phyloP scores from a whole-genome alignment of 2,888 invertebrate genomes.

The Polylopha cassiicola region DNA sequence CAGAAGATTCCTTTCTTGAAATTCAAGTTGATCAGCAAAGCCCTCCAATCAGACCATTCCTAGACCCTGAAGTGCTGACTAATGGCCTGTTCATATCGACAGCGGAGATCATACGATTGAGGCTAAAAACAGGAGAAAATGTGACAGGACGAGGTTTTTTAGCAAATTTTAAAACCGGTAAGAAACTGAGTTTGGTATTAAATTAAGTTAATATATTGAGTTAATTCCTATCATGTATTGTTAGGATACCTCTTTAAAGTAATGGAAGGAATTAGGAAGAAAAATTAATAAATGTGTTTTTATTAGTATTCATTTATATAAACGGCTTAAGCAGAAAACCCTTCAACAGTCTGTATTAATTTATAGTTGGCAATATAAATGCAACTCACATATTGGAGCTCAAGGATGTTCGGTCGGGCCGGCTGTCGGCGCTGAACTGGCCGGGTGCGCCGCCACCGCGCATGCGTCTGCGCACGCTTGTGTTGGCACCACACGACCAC shows the following conservation, averaged over 20 bases:
- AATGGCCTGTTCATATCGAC: constrained; percentile 82
- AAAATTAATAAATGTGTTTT: no score
- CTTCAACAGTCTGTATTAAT: no score
- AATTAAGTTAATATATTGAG: constrained; percentile 1
- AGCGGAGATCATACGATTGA: constrained; percentile 79
- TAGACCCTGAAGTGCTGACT: constrained; percentile 72
- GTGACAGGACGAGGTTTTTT: constrained; percentile 82
- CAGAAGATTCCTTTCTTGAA: constrained; percentile 68
- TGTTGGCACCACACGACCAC: constrained; percentile 56
- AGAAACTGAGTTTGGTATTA: constrained; percentile 27
- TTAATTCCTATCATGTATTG: no score
- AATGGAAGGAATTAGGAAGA: no score
- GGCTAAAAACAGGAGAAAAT: constrained; percentile 79
- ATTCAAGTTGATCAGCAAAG: constrained; percentile 77
- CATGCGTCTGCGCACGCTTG: constrained; percentile 40
- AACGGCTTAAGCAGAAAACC: no score
- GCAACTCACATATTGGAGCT: constrained; percentile 51
- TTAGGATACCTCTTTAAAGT: no score
- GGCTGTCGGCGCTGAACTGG: constrained; percentile 57
- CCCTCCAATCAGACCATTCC: constrained; percentile 76
- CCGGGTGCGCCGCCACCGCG: constrained; percentile 48
- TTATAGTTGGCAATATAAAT: constrained; percentile 57
- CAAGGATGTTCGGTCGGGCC: constrained; percentile 35
- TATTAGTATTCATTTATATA: no score
- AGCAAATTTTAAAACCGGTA: constrained; percentile 81